These are phyloP conservation scores for Ageneiosus marmoratus DNA, from an alignment of 2,113 vertebrate species.

Conservation along the genomic window DNA sequence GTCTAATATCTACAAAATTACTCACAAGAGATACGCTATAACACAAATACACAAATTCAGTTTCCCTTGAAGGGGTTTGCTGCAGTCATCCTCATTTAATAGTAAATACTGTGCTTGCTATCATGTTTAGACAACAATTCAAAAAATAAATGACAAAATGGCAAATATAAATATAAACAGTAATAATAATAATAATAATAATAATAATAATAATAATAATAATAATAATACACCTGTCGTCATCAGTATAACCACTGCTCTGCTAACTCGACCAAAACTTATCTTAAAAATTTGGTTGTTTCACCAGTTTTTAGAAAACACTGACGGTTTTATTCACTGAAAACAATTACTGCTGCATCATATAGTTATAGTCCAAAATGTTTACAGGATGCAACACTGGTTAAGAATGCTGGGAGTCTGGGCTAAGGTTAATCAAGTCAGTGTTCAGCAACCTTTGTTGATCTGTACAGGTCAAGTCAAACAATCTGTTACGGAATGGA, in stretches of 20 bases:
- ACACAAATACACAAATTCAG: background rate
- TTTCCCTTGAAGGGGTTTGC: background rate
- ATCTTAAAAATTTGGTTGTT: background rate
- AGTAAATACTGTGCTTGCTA: background rate
- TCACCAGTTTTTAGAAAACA: background rate
- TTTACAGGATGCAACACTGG: background rate
- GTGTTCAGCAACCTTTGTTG: background rate
- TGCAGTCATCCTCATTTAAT: background rate
- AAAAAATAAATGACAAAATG: background rate
- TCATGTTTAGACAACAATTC: background rate
- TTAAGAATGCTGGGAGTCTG: background rate
- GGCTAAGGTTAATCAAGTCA: background rate
- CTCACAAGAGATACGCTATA: background rate
- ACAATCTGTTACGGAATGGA: background rate
- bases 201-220: background rate
- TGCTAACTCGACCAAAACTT: background rate
- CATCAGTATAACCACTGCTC: background rate
- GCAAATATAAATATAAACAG: background rate
- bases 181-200: background rate
- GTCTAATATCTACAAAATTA: background rate
- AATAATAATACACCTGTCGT: no score
- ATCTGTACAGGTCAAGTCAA: background rate
- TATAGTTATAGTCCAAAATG: background rate
- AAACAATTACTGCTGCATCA: background rate
- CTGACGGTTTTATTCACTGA: background rate